Percentiles rank a stretch among this genome's conserved stretches.
These are phyloP conservation scores for Batillaria attramentaria DNA, from an alignment of 1,140 invertebrate species.

Conservation along the genomic window DNA sequence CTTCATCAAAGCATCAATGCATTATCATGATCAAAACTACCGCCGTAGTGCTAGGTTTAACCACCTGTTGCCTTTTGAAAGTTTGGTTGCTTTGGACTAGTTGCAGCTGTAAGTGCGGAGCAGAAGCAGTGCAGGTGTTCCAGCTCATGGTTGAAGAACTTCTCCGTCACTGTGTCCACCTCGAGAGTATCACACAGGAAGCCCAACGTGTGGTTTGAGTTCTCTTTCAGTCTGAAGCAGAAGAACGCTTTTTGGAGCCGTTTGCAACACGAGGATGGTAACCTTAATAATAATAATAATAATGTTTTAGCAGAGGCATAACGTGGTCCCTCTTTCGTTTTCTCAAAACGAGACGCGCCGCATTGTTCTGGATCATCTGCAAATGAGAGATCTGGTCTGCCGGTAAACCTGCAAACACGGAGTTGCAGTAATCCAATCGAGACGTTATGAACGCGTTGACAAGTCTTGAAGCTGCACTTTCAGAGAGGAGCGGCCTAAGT, in stretches of 20 bases:
- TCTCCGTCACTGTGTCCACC: neutral
- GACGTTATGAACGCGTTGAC: too few relatives aligned
- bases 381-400: too few relatives aligned
- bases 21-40: neutral
- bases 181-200: neutral
- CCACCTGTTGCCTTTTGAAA: neutral
- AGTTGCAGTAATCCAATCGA: too few relatives aligned
- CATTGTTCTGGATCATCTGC: too few relatives aligned
- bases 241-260: neutral
- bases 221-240: neutral
- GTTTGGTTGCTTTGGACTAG: neutral
- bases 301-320: neutral
- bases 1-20: neutral
- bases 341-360: too few relatives aligned
- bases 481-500: too few relatives aligned
- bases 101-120: neutral
- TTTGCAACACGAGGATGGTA: neutral
- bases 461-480: too few relatives aligned
- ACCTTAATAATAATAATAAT: neutral
- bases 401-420: too few relatives aligned
- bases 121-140: constrained; percentile 16
- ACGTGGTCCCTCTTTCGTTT: neutral
- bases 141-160: constrained; percentile 20
- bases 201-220: too few relatives aligned
- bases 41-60: neutral